These are phyloP conservation scores for Prionace glauca DNA, from an alignment of 2,797 vertebrate genomes.

Conservation along the genomic window DNA sequence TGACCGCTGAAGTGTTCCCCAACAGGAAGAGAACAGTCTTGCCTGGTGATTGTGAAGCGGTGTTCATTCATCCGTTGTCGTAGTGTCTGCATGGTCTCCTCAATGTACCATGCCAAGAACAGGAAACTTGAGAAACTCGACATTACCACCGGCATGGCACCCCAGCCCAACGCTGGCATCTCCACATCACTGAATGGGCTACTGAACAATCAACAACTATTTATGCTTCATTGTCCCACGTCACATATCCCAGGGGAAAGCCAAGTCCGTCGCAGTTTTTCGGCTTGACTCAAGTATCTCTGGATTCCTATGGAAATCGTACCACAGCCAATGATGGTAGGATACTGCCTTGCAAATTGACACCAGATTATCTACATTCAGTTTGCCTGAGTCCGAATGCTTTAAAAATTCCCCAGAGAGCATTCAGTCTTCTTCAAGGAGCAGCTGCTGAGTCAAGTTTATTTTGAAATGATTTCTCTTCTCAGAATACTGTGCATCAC, in stretches of 20 bases:
- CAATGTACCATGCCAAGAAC: too few relatives aligned
- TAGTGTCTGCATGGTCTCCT: too few relatives aligned
- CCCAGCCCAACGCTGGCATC: too few relatives aligned
- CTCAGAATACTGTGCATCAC: neutral
- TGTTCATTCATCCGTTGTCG: too few relatives aligned
- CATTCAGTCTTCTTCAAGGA: too few relatives aligned
- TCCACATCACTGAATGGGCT: neutral
- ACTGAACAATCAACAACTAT: neutral
- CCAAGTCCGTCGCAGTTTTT: neutral
- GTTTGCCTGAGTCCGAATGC: neutral
- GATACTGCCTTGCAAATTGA: neutral
- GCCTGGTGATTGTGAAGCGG: too few relatives aligned
- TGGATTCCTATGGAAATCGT: neutral
- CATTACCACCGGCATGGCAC: too few relatives aligned
- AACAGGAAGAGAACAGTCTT: too few relatives aligned
- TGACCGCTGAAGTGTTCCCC: too few relatives aligned
- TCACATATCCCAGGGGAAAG: neutral
- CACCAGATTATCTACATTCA: neutral
- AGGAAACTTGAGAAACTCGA: too few relatives aligned
- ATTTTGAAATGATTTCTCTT: neutral
- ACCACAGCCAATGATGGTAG: neutral
- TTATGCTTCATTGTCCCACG: neutral
- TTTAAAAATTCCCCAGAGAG: neutral
- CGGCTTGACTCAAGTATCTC: neutral
- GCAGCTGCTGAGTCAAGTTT: neutral